Percentiles rank a stretch among this genome's conserved stretches.
These are phyloP conservation scores for Lasiurus cinereus DNA, from an alignment of 2,113 vertebrate species.

Conservation along the genomic window DNA sequence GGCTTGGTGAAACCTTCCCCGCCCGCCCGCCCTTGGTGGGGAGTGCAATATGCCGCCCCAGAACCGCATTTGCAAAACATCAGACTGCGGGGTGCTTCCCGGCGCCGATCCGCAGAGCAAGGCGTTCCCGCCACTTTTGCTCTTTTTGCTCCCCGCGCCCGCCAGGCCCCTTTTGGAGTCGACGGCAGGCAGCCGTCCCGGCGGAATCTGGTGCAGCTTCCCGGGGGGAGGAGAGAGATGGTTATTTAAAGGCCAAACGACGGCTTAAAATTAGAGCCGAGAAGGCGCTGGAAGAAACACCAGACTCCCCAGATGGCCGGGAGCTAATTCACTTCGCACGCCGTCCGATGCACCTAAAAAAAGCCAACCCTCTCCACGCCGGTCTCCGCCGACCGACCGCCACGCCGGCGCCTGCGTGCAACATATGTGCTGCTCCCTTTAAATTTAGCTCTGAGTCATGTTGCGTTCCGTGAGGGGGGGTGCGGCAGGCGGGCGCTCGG, in stretches of 20 bases:
- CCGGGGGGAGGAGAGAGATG: slow-evolving; percentile 86
- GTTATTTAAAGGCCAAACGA: slow-evolving; percentile 90
- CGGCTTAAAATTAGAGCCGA: slow-evolving; percentile 90
- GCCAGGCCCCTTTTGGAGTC: slow-evolving; percentile 83
- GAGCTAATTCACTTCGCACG: slow-evolving; percentile 89
- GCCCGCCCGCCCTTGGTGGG: slow-evolving; percentile 82
- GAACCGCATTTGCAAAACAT: slow-evolving; percentile 90
- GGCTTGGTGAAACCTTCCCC: slow-evolving; percentile 60
- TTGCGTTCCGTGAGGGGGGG: slow-evolving; percentile 83
- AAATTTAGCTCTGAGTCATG: slow-evolving; percentile 87
- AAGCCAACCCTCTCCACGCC: slow-evolving; percentile 83
- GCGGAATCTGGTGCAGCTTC: slow-evolving; percentile 86
- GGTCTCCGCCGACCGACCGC: slow-evolving; percentile 87
- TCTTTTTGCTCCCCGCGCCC: slow-evolving; percentile 81
- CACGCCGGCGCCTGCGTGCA: slow-evolving; percentile 86
- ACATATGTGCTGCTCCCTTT: slow-evolving; percentile 85
- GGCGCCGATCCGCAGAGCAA: slow-evolving; percentile 83
- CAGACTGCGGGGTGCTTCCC: slow-evolving; percentile 86
- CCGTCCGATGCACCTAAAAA: slow-evolving; percentile 88
- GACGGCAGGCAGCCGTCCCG: slow-evolving; percentile 78
- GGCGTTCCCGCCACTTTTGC: slow-evolving; percentile 79
- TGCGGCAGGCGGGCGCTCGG: slow-evolving; percentile 80
- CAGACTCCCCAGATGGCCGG: slow-evolving; percentile 90
- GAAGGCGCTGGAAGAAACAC: slow-evolving; percentile 87
- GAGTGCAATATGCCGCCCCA: slow-evolving; percentile 84